phyloP scores from a whole-genome alignment of 2,888 invertebrate species.

The Platycnemis pennipes region DNA sequence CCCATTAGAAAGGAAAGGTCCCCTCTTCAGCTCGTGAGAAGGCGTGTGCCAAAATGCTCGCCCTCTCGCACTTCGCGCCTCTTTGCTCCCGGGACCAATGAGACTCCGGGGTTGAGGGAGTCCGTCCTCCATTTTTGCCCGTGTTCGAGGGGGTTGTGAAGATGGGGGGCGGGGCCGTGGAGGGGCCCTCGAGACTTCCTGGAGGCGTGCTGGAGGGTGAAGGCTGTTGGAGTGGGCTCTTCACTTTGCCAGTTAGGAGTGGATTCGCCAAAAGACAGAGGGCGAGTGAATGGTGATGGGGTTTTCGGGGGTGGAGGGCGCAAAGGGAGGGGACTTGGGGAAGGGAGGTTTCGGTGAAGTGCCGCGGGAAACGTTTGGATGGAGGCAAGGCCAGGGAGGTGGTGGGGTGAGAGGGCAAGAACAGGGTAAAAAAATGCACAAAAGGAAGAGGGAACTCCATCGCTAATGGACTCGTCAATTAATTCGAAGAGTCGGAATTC shows the following conservation, averaged over 20 bases:
- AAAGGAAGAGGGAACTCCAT: not conserved
- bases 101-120: not conserved
- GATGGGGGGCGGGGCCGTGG: constrained; percentile 10
- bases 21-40: not conserved
- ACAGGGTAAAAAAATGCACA: not conserved
- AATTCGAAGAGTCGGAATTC: constrained; percentile 41
- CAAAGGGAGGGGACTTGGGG: not conserved
- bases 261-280: constrained; percentile 28
- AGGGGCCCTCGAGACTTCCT: not conserved
- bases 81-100: not conserved
- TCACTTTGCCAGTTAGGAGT: constrained; percentile 31
- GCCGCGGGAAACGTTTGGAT: no score
- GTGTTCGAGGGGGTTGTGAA: not conserved
- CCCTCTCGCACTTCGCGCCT: not conserved
- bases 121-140: constrained; percentile 19
- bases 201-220: constrained; percentile 46
- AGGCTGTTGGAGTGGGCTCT: not conserved
- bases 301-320: not conserved
- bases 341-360: not conserved
- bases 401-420: not conserved
- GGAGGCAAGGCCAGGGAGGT: no score
- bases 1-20: not conserved
- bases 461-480: constrained; percentile 57
- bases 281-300: no score
- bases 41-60: constrained; percentile 26